Conservation (phyloP, 1,140 invertebrate genomes). For the Tyrophagus putrescentiae region DNA sequence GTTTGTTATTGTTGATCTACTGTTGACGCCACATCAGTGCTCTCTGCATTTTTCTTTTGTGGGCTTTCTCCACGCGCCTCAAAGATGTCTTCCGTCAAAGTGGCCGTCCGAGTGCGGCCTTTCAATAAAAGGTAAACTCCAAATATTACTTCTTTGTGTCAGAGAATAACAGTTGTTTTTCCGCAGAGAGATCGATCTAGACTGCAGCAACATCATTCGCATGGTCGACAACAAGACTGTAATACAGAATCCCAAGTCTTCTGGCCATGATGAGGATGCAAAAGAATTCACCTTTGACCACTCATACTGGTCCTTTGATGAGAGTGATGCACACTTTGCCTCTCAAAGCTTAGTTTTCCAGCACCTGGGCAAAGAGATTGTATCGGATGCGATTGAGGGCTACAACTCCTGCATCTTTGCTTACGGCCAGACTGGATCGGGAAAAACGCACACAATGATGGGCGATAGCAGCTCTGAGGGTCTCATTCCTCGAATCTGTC, state of each 20-base stretch:
- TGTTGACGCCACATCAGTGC: not conserved
- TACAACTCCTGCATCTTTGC: slow-evolving; percentile 99
- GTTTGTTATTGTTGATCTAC: not conserved
- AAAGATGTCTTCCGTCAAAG: slow-evolving; percentile 58
- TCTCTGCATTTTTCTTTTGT: not conserved
- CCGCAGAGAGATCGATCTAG: slow-evolving; percentile 31
- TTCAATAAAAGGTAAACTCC: slow-evolving; percentile 56
- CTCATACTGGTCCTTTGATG: slow-evolving; percentile 72
- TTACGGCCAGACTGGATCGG: slow-evolving; percentile 95
- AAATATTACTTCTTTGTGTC: not conserved
- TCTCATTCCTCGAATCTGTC: slow-evolving; percentile 81
- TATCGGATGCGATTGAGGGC: slow-evolving; percentile 78
- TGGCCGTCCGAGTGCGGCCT: slow-evolving; percentile 59
- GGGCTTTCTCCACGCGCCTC: not conserved
- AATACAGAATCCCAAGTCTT: slow-evolving; percentile 31
- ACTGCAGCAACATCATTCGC: slow-evolving; percentile 30
- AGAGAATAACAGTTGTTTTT: not conserved
- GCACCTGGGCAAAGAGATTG: slow-evolving; percentile 43
- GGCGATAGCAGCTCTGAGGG: slow-evolving; percentile 75
- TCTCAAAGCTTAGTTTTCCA: slow-evolving; percentile 52
- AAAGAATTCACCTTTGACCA: slow-evolving; percentile 87
- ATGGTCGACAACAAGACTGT: slow-evolving; percentile 32
- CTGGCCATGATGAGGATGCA: slow-evolving; percentile 13
- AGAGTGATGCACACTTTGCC: slow-evolving; percentile 52
- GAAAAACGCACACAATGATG: slow-evolving; percentile 98